These are phyloP conservation scores for Phyllotreta cruciferae DNA, from an alignment of 2,888 invertebrate species.

Conservation along the genomic window DNA sequence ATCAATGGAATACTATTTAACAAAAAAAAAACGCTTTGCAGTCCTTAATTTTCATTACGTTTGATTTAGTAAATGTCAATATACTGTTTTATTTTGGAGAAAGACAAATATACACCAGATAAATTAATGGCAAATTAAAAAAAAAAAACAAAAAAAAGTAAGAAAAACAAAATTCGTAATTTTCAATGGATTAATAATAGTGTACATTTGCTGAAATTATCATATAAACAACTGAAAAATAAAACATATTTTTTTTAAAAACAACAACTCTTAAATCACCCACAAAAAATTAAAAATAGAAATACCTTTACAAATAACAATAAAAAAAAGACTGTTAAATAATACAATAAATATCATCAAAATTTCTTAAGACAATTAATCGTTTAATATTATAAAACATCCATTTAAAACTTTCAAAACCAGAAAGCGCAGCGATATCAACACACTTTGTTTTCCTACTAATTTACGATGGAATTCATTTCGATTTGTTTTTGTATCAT, in stretches of 20 bases:
- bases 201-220: slow-evolving; percentile 44
- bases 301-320: slow-evolving; percentile 52
- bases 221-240: slow-evolving; percentile 44
- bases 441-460: slow-evolving; percentile 27
- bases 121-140: slow-evolving; percentile 33
- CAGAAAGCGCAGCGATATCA: slow-evolving; percentile 40
- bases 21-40: slow-evolving; percentile 48
- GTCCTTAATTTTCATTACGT: slow-evolving; percentile 44
- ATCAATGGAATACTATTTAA: slow-evolving; percentile 45
- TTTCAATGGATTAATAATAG: slow-evolving; percentile 30
- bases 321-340: slow-evolving; percentile 46
- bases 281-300: slow-evolving; percentile 50
- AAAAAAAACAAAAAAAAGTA: slow-evolving; percentile 20
- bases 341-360: slow-evolving; percentile 45
- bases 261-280: slow-evolving; percentile 51
- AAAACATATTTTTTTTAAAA: slow-evolving; percentile 48
- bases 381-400: slow-evolving; percentile 44
- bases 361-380: slow-evolving; percentile 45
- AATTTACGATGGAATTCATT: slow-evolving; percentile 26
- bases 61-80: slow-evolving; percentile 46
- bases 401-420: slow-evolving; percentile 48
- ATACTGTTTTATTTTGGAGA: slow-evolving; percentile 27
- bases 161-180: slow-evolving; percentile 8
- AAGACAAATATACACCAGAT: slow-evolving; percentile 42
- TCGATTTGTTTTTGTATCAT: slow-evolving; percentile 42